Conservation (phyloP, 2,888 invertebrate genomes). For the Hirtodrosophila confusa region DNA sequence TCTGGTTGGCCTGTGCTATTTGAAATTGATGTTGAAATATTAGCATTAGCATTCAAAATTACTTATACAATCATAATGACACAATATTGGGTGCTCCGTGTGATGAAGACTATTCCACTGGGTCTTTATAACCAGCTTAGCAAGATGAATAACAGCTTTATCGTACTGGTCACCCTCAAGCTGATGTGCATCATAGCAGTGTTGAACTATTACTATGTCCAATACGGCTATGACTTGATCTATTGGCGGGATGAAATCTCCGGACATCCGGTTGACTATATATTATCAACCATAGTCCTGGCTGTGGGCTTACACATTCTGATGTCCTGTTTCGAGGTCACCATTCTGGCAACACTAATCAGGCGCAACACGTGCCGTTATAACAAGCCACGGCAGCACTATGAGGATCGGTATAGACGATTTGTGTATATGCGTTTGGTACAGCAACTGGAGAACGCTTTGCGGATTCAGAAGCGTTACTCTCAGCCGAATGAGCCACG, state of each 20-base stretch:
- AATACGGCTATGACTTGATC: conserved; percentile 46
- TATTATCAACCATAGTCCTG: conserved; percentile 40
- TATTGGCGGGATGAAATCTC: conserved; percentile 48
- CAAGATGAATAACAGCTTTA: conserved; percentile 28
- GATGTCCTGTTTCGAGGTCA: conserved; percentile 40
- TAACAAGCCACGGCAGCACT: conserved; percentile 36
- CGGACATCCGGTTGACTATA: conserved; percentile 23
- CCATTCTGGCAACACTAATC: conserved; percentile 25
- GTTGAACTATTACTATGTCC: conserved; percentile 46
- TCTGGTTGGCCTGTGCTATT: background rate
- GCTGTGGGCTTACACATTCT: conserved; percentile 26
- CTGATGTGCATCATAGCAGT: conserved; percentile 31
- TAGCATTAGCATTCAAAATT: conserved; percentile 48
- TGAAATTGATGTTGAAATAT: conserved; percentile 14
- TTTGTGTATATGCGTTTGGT: conserved; percentile 63
- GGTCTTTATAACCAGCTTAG: conserved; percentile 11
- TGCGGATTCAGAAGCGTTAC: conserved; percentile 34
- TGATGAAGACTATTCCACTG: conserved; percentile 16
- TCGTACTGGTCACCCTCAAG: conserved; percentile 34
- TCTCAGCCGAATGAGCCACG: conserved; percentile 1
- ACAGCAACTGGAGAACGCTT: conserved; percentile 51
- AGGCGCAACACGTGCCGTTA: conserved; percentile 29
- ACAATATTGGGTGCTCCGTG: conserved; percentile 16
- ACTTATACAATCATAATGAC: conserved; percentile 31
- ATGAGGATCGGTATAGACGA: conserved; percentile 54